A percentile compares a stretch with the other conserved stretches of the same genome.
These are phyloP conservation scores for Mythimna pallens DNA, from an alignment of 2,888 invertebrate species.

Conservation along the genomic window DNA sequence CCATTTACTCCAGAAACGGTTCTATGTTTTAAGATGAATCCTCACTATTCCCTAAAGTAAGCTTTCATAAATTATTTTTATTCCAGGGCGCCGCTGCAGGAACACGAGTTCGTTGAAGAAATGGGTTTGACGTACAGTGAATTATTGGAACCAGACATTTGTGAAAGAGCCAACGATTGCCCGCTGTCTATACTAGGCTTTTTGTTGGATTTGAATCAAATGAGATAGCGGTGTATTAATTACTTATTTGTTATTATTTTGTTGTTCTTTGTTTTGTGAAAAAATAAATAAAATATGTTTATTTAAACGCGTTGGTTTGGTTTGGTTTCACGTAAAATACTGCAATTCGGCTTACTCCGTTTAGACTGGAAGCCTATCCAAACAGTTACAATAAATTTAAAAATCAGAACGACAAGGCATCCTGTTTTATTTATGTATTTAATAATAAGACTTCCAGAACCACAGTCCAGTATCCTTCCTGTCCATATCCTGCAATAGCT, in stretches of 20 bases:
- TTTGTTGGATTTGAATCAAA: conserved; percentile 78
- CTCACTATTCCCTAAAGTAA: conserved; percentile 27
- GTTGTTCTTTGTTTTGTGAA: not conserved
- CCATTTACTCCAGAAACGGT: conserved; percentile 7
- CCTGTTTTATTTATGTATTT: no score
- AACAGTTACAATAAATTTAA: no score
- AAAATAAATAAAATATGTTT: not conserved
- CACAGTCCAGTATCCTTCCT: no score
- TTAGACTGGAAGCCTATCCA: no score
- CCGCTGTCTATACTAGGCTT: conserved; percentile 79
- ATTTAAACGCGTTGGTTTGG: not conserved
- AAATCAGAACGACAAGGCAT: no score
- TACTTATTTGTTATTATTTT: conserved; percentile 4
- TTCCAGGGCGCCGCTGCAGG: conserved; percentile 79
- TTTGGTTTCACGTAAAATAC: not conserved
- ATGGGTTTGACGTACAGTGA: conserved; percentile 74
- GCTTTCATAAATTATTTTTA: conserved; percentile 62
- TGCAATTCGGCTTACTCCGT: not conserved
- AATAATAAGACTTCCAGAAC: no score
- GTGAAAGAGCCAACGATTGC: conserved; percentile 77
- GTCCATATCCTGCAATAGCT: no score
- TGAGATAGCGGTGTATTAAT: conserved; percentile 57
- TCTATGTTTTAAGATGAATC: conserved; percentile 18
- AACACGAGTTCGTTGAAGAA: conserved; percentile 79
- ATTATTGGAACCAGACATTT: conserved; percentile 76